Conservation (phyloP, 2,888 invertebrate genomes). For the Anarsia innoxiella region DNA sequence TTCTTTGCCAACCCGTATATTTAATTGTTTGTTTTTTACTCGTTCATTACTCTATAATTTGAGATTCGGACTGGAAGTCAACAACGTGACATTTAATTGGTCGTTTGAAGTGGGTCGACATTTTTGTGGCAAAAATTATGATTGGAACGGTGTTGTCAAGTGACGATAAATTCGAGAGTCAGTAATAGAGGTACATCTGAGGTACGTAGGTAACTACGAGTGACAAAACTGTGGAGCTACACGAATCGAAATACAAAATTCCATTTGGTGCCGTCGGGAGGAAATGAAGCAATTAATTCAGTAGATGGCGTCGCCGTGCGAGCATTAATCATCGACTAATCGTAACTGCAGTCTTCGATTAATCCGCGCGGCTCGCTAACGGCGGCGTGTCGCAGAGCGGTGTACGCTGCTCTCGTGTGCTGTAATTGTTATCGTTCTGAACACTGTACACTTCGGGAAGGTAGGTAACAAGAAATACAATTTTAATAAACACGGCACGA, state of each 20-base stretch:
- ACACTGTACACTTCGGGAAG: slow-evolving; percentile 5
- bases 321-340: slow-evolving; percentile 74
- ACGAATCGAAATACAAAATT: slow-evolving; percentile 70
- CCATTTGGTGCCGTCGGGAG: slow-evolving; percentile 69
- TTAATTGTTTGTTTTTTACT: slow-evolving; percentile 29
- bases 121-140: slow-evolving; percentile 30
- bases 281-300: slow-evolving; percentile 75
- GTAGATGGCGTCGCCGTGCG: slow-evolving; percentile 73
- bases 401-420: slow-evolving; percentile 14
- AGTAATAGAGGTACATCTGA: slow-evolving; percentile 59
- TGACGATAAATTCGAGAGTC: slow-evolving; percentile 48
- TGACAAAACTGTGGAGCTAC: slow-evolving; percentile 54
- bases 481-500: slow-evolving; percentile 13
- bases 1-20: slow-evolving; percentile 39
- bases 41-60: slow-evolving; percentile 23
- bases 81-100: slow-evolving; percentile 22
- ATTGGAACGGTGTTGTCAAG: slow-evolving; percentile 30
- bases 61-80: slow-evolving; percentile 18
- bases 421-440: slow-evolving; percentile 11
- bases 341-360: slow-evolving; percentile 75
- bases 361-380: slow-evolving; percentile 49
- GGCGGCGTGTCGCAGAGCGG: slow-evolving; percentile 27
- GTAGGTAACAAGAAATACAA: slow-evolving; percentile 12
- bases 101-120: slow-evolving; percentile 19
- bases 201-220: no score